A percentile compares a stretch with the other conserved stretches of the same genome.
Evolutionary conservation across 2,113 vertebrate genomes (phyloP).

Genomic region (Rhinoderma darwinii): DNA sequence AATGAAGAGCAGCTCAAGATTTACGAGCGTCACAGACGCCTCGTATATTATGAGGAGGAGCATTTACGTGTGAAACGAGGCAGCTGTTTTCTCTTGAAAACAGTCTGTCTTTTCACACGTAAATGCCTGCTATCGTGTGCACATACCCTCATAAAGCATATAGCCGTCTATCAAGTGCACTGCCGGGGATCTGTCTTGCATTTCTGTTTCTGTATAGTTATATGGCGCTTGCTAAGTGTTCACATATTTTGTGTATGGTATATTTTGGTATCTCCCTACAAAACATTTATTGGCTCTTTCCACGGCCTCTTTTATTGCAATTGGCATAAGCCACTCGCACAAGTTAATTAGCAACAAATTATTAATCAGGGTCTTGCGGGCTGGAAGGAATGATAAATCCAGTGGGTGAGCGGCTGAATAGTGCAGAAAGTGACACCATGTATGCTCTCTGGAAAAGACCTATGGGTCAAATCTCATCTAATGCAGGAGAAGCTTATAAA

Average conservation of each 20-base stretch:
- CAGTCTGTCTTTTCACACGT: no score
- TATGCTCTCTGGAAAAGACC: background rate
- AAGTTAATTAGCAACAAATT: constrained; percentile 44
- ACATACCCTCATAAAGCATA: no score
- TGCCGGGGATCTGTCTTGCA: background rate
- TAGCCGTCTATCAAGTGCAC: background rate
- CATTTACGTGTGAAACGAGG: no score
- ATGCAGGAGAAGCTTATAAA: background rate
- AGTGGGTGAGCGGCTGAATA: background rate
- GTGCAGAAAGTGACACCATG: background rate
- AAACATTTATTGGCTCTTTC: background rate
- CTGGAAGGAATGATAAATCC: constrained; percentile 30
- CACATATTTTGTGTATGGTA: background rate
- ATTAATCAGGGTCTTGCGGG: constrained; percentile 40
- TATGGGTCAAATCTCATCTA: background rate
- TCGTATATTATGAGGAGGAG: no score
- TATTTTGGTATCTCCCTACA: constrained; percentile 5
- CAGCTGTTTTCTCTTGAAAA: no score
- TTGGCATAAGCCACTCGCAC: constrained; percentile 21
- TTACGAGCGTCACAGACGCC: no score
- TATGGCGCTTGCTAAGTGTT: background rate
- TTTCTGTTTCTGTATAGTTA: background rate
- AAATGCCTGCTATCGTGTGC: no score
- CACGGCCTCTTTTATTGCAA: background rate
- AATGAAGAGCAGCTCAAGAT: no score